Conservation (phyloP, 2,797 vertebrate genomes). For the Premnoplex brunnescens region DNA sequence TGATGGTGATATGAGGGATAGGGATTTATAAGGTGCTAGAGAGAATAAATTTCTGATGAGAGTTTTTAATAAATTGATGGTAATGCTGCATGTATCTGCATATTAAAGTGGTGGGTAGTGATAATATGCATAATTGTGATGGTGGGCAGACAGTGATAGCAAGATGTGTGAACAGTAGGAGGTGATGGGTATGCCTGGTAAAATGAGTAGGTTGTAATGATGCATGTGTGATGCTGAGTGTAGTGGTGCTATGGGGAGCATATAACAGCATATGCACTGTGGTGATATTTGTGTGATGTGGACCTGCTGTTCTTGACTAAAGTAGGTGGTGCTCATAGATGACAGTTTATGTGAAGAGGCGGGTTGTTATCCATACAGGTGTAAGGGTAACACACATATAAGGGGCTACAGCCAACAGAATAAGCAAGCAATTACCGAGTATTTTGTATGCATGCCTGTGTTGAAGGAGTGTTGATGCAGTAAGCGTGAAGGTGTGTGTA, state of each 20-base stretch:
- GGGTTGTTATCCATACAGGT: not conserved
- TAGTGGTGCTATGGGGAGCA: not conserved
- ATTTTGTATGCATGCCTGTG: not conserved
- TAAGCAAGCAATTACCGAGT: not conserved
- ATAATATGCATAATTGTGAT: not conserved
- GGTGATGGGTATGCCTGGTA: slow-evolving; percentile 12
- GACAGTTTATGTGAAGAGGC: not conserved
- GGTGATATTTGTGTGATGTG: not conserved
- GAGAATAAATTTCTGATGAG: not conserved
- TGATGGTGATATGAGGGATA: not conserved
- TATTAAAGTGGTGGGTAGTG: slow-evolving; percentile 43
- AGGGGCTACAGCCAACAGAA: not conserved
- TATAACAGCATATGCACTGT: not conserved
- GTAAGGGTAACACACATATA: not conserved
- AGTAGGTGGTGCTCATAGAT: not conserved
- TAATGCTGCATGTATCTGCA: not conserved
- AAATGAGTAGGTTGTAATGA: not conserved
- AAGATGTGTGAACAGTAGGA: slow-evolving; percentile 33
- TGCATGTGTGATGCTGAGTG: not conserved
- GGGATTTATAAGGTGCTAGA: not conserved
- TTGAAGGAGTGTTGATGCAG: not conserved
- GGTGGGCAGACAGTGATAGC: slow-evolving; percentile 5
- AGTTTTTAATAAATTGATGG: not conserved
- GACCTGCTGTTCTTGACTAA: not conserved
- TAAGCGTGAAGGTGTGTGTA: not conserved